Evolutionary conservation across 2,888 invertebrate genomes (phyloP), one percentile per base, ranked within the genome.

Genomic region (Nebria brevicollis): DNA sequence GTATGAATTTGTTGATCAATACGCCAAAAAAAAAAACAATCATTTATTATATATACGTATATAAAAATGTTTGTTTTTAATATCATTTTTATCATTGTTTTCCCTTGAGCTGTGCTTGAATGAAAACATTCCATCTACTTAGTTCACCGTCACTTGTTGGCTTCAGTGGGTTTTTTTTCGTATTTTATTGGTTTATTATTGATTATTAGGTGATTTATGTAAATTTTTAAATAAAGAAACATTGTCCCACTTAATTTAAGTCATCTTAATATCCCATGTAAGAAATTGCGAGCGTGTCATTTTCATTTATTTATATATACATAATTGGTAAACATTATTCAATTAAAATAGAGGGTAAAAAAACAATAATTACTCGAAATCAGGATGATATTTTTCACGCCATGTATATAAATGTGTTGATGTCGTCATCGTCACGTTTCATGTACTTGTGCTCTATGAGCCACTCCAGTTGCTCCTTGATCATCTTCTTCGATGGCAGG

Each of bases 381-480:
- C 70, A 70, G 25, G 70, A 66, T 66, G 66, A 70, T 70, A 70
- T 70, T 15, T 72, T 86, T 91, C 90, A 98, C 90, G 98, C 97
- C 95, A 98, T 96, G 90, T 99, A 99, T 89, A 98, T 96, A 91
- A 98, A 99, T 86, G 96, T 96, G 90, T 98, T 98, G 88, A 98
- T 98, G 89, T 99, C 98, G 85, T 98, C 96, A 86, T 98, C 98
- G 88, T 98, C 98, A 85, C 99, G 93, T 83, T 94, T 92, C 95
- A 99, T 98, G 89, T 98, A 99, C 89, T 98, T 98, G 89, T 99
- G 97, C 90, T 99, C 99, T 84, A 99, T 99, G 72, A 99, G 93
- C 99, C 99, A 99, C 89, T 99, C 99, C 77, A 99, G 93, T 90
- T 99, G 99, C 90, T 99, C 99, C 90, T 99, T 99, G 86, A 99